These are phyloP conservation scores for Connochaetes taurinus DNA, from an alignment of 2,113 vertebrate genomes.

Conservation along the genomic window DNA sequence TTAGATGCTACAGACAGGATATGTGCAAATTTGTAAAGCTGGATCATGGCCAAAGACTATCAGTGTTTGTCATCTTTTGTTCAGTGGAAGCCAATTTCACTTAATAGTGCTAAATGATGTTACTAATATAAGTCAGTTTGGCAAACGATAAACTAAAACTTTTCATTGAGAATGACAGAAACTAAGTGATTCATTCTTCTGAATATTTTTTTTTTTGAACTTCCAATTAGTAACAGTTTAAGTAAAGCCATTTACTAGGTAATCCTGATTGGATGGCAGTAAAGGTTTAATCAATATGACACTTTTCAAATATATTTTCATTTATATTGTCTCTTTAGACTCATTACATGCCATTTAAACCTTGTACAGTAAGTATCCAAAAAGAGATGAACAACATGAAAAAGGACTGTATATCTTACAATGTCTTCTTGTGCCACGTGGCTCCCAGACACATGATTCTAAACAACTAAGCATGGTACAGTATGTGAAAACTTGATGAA, in stretches of 20 bases:
- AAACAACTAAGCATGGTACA: neutral
- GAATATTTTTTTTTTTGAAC: neutral
- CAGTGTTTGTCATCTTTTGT: constrained; percentile 32
- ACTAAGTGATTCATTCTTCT: neutral
- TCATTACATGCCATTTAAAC: neutral
- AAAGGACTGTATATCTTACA: neutral
- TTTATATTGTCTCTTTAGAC: neutral
- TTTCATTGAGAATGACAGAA: neutral
- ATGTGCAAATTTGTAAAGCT: neutral
- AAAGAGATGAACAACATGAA: neutral
- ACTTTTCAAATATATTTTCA: neutral
- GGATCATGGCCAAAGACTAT: neutral
- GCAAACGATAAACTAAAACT: neutral
- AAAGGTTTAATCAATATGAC: neutral
- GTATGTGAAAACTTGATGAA: neutral
- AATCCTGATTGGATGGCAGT: neutral
- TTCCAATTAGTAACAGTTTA: neutral
- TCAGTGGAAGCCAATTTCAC: neutral
- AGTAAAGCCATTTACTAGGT: neutral
- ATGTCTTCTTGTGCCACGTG: neutral
- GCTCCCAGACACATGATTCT: neutral
- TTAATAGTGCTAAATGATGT: neutral
- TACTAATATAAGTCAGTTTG: neutral
- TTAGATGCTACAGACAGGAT: neutral
- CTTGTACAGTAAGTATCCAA: neutral